These are phyloP conservation scores for Bradypodion ventrale DNA, from an alignment of 2,797 vertebrate genomes.

Conservation along the genomic window DNA sequence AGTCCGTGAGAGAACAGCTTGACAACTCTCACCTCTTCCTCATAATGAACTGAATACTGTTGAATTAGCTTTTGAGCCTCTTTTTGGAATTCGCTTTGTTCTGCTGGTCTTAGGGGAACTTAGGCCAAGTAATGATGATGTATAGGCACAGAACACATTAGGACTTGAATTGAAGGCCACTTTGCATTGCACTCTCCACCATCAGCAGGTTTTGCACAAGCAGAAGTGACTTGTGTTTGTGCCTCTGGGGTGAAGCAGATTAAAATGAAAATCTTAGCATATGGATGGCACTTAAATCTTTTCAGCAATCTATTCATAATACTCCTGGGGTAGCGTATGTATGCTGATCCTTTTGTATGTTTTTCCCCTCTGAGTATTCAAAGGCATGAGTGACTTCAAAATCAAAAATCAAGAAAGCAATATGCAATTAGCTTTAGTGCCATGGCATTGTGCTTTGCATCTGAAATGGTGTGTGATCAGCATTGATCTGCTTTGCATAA, in stretches of 20 bases:
- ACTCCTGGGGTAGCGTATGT: not conserved
- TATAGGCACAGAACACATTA: conserved; percentile 2
- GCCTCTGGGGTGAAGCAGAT: not conserved
- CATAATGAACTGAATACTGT: conserved; percentile 4
- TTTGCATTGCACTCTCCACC: not conserved
- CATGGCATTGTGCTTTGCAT: not conserved
- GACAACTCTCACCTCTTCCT: not conserved
- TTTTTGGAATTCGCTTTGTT: conserved; percentile 23
- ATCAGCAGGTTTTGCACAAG: not conserved
- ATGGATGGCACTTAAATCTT: not conserved
- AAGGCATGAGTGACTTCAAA: not conserved
- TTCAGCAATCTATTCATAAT: not conserved
- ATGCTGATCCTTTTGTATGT: not conserved
- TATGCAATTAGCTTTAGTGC: not conserved
- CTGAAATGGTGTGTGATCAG: not conserved
- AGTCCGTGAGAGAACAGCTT: conserved; percentile 15
- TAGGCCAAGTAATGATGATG: conserved; percentile 8
- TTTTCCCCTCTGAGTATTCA: not conserved
- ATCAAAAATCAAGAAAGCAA: not conserved
- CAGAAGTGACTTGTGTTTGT: not conserved
- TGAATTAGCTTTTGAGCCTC: conserved; percentile 24
- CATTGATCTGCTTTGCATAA: not conserved
- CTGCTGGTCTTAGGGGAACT: conserved; percentile 16
- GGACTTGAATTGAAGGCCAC: not conserved
- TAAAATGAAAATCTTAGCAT: not conserved